These are phyloP conservation scores for Diaphora mendica DNA, from an alignment of 2,888 invertebrate genomes.

Conservation along the genomic window DNA sequence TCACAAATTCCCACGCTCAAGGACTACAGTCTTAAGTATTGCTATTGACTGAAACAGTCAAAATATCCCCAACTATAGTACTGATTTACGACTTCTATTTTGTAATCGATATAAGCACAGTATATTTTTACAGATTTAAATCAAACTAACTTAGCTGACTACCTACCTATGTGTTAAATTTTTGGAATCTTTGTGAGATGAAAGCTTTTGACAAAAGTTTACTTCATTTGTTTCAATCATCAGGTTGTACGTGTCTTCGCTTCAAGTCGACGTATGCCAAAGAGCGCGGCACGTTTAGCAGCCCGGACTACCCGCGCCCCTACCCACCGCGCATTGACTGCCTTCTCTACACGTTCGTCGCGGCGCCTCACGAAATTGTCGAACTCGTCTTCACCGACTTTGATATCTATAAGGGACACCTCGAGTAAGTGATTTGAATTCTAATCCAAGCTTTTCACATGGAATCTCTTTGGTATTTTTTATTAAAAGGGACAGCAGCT, in stretches of 20 bases:
- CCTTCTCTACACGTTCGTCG: constrained; percentile 93
- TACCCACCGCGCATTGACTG: constrained; percentile 92
- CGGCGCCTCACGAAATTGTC: constrained; percentile 92
- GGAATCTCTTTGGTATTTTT: neutral
- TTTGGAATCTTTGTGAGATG: neutral
- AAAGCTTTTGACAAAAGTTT: neutral
- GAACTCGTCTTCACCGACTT: constrained; percentile 93
- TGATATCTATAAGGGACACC: constrained; percentile 89
- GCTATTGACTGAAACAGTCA: no score
- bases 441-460: neutral
- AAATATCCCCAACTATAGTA: no score
- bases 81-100: no score
- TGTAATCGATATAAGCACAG: no score
- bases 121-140: no score
- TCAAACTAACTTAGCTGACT: no score
- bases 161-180: no score
- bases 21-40: no score
- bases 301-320: constrained; percentile 93
- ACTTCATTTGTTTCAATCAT: constrained; percentile 16
- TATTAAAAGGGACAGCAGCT: neutral
- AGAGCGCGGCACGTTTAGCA: constrained; percentile 92
- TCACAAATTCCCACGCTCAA: no score
- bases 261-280: constrained; percentile 93
- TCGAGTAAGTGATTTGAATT: constrained; percentile 87
- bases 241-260: constrained; percentile 94